Conservation (phyloP, 1,140 invertebrate species). For the Daktulosphaira vitifoliae region DNA sequence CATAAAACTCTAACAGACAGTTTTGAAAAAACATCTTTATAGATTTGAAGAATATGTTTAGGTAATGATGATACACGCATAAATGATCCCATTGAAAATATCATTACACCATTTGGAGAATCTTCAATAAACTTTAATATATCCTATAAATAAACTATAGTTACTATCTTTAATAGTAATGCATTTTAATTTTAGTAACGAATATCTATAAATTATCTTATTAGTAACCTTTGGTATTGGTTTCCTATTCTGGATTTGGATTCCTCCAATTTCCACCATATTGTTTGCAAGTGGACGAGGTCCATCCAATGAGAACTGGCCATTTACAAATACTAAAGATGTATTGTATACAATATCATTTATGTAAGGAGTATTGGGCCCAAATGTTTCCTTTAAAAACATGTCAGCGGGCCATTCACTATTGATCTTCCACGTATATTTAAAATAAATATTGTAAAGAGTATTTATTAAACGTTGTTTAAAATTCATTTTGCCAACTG, state of each 20-base stretch:
- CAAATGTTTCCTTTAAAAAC: no score
- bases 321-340: conserved; percentile 49
- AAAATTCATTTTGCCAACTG: no score
- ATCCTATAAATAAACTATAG: no score
- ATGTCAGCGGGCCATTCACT: no score
- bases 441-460: no score
- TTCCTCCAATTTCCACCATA: conserved; percentile 52
- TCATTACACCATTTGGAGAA: conserved; percentile 39
- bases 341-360: conserved; percentile 40
- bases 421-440: no score
- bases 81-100: conserved; percentile 41
- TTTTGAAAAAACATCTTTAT: conserved; percentile 39
- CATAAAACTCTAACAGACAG: conserved; percentile 48
- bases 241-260: conserved; percentile 45
- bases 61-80: conserved; percentile 36
- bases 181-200: no score
- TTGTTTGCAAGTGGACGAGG: conserved; percentile 46
- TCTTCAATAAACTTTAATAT: no score
- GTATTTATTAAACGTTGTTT: no score
- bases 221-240: conserved; percentile 19
- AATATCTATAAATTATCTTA: neutral
- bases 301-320: conserved; percentile 48
- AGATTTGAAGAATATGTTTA: conserved; percentile 32
- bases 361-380: no score
- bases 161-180: no score